These are phyloP conservation scores for Varanus komodoensis DNA, from an alignment of 2,113 vertebrate species.

Conservation along the genomic window DNA sequence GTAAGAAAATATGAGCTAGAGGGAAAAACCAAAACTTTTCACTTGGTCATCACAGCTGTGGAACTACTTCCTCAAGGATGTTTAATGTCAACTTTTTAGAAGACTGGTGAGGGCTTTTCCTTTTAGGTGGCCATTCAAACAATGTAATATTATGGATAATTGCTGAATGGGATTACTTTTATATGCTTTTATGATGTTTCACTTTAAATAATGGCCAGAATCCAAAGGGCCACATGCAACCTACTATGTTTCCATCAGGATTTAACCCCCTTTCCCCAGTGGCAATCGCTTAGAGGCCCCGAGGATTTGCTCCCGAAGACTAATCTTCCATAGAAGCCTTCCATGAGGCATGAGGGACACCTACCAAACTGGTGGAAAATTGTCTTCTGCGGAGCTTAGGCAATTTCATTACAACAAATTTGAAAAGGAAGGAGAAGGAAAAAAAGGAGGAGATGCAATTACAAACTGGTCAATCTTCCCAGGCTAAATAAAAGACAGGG, in stretches of 20 bases:
- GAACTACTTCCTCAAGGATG: background rate
- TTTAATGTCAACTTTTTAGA: background rate
- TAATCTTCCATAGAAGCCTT: background rate
- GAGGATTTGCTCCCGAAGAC: background rate
- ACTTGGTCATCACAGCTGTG: background rate
- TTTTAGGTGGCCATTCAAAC: background rate
- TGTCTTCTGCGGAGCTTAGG: background rate
- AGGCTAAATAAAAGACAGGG: background rate
- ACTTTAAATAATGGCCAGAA: background rate
- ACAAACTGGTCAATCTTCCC: background rate
- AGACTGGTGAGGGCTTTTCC: background rate
- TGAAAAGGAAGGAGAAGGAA: background rate
- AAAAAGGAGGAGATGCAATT: no score
- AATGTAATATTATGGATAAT: constrained; percentile 1
- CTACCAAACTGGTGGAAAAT: background rate
- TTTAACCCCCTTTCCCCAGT: no score
- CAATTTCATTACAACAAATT: background rate
- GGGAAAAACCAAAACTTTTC: background rate
- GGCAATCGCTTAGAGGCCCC: background rate
- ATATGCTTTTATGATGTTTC: background rate
- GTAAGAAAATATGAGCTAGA: background rate
- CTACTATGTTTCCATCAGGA: background rate
- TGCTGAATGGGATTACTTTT: background rate
- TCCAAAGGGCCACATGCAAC: background rate
- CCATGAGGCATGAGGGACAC: background rate